Evolutionary conservation across 2,797 vertebrate genomes (phyloP).

Genomic region (Momotus momota): DNA sequence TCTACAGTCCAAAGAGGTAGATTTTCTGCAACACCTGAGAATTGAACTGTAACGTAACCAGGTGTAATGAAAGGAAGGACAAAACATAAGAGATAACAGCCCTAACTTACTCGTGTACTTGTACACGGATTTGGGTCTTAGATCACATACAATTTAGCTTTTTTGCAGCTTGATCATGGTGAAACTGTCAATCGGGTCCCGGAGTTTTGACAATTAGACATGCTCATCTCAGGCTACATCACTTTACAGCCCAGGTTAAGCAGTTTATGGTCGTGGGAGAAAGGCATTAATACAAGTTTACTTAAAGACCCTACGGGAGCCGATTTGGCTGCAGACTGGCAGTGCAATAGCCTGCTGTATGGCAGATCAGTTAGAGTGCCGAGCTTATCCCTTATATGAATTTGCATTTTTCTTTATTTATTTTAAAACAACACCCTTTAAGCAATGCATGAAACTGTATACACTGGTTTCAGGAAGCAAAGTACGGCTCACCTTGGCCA

Average conservation of each 20-base stretch:
- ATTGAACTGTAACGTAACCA: conserved; percentile 85
- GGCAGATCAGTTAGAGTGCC: conserved; percentile 45
- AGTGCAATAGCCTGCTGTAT: conserved; percentile 69
- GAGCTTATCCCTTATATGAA: not conserved
- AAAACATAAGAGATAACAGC: conserved; percentile 58
- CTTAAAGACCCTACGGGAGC: conserved; percentile 39
- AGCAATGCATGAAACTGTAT: not conserved
- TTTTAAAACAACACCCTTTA: not conserved
- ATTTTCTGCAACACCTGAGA: conserved; percentile 95
- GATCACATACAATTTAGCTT: not conserved
- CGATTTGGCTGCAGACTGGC: conserved; percentile 59
- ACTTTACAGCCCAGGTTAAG: conserved; percentile 26
- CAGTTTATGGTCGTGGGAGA: conserved; percentile 38
- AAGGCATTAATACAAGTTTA: conserved; percentile 48
- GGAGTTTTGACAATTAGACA: conserved; percentile 24
- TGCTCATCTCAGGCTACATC: conserved; percentile 42
- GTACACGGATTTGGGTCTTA: conserved; percentile 31
- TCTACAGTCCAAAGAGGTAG: conserved; percentile 94
- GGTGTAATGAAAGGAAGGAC: conserved; percentile 78
- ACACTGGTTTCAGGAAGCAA: conserved; percentile 23
- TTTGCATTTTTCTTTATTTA: not conserved
- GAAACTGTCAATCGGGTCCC: conserved; percentile 50
- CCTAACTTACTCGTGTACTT: conserved; percentile 38
- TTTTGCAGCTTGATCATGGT: conserved; percentile 31
- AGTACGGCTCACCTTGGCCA: not conserved